A percentile compares a stretch with the other conserved stretches of the same genome.
Evolutionary conservation across 2,113 vertebrate genomes (phyloP).

Genomic region (Hystrix cristata): DNA sequence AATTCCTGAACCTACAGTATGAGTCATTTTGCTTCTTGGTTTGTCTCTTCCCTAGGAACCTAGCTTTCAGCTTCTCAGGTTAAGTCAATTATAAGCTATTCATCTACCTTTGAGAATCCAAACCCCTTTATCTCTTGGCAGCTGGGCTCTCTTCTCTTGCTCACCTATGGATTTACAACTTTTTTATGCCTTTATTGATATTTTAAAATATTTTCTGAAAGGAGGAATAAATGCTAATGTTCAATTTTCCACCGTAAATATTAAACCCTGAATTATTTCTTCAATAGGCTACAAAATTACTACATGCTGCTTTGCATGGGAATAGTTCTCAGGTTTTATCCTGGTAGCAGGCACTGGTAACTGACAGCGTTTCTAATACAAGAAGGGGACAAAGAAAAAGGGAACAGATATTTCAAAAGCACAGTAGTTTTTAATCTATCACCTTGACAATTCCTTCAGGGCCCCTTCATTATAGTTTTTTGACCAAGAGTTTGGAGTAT

Average conservation of each 20-base stretch:
- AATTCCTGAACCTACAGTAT: slow-evolving; percentile 4
- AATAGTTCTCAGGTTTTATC: slow-evolving; percentile 28
- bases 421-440: slow-evolving; percentile 6
- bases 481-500: background rate
- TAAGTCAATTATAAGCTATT: background rate
- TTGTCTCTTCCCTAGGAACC: background rate
- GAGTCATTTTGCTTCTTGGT: background rate
- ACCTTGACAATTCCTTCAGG: background rate
- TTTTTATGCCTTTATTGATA: background rate
- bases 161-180: background rate
- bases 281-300: background rate
- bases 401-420: background rate
- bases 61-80: background rate
- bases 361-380: background rate
- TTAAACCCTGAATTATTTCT: slow-evolving; percentile 49
- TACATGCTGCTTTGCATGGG: slow-evolving; percentile 20
- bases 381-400: background rate
- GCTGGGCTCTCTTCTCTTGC: background rate
- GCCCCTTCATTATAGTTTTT: background rate
- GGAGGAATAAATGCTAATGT: background rate
- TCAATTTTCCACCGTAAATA: slow-evolving; percentile 25
- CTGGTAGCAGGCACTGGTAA: background rate
- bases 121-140: slow-evolving; percentile 16
- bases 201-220: background rate
- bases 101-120: background rate